A percentile compares a stretch with the other conserved stretches of the same genome.
These are phyloP conservation scores for Pachycephus smyrnensis DNA, from an alignment of 2,888 invertebrate genomes.

Conservation along the genomic window DNA sequence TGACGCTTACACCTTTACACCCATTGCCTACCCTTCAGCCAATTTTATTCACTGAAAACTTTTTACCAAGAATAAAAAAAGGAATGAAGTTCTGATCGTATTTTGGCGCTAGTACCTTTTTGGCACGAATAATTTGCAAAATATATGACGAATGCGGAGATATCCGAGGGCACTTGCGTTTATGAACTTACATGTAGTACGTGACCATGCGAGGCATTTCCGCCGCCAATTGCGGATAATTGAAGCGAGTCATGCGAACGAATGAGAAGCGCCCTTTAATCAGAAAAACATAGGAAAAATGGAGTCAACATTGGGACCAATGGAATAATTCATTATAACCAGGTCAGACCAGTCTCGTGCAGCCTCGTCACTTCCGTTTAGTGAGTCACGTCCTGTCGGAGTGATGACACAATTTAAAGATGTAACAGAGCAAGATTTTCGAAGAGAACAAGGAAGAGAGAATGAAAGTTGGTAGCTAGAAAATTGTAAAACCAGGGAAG, in stretches of 20 bases:
- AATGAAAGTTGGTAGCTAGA: background rate
- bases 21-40: background rate
- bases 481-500: background rate
- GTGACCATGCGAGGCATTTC: conserved; percentile 37
- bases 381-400: background rate
- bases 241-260: conserved; percentile 52
- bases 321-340: background rate
- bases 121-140: background rate
- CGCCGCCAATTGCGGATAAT: conserved; percentile 50
- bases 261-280: conserved; percentile 46
- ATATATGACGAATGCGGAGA: background rate
- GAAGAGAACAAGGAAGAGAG: rapidly evolving
- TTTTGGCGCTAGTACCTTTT: background rate
- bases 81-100: background rate
- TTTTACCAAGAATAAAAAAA: background rate
- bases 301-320: background rate
- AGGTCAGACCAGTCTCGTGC: background rate
- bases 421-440: background rate
- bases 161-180: background rate
- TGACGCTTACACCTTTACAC: background rate
- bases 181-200: background rate
- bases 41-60: background rate
- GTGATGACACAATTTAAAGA: too few species aligned
- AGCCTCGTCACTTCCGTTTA: background rate
- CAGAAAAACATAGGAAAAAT: conserved; percentile 4